Evolutionary conservation across 2,888 invertebrate species (phyloP), one percentile per base, ranked within the genome.

Genomic region (Pseudococcus jackbeardsleyi): DNA sequence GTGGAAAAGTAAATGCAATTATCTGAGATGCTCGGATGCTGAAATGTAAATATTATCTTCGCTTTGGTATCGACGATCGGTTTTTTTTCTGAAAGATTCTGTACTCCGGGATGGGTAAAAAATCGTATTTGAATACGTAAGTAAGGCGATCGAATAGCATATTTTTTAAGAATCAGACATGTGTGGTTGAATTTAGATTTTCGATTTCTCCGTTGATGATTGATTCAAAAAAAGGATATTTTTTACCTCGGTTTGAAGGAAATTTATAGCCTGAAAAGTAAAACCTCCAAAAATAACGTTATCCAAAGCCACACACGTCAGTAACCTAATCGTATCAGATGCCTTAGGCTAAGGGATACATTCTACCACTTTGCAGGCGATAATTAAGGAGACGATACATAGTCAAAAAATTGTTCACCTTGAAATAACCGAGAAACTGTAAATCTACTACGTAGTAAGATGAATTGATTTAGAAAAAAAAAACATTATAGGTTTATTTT

Each of bases 331-430:
- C 33, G 17, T 39, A 17, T 72, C 17, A 17, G 6, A 17, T 17
- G 72, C 72, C 33, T 3, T 19, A 33, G 72, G 72, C 72, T 26
- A 72, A 72, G 17, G 72, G 33, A 72, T 72, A 72, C 72, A 72
- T 72, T 72, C 72, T 72, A 72, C 72, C 72, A 33, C 33, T 72
- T 33, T 33, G 33, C 72, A 72, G 72, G 72, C 72, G 33, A 72
- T 72, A 72, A 72, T 72, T 72, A 72, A 33, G 72, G 26, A 33
- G 33, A 72, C 72, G 72, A 33, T 72, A 72, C 33, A 12, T 33
- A 33, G 72, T 72, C 33, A 15, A 72, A 33, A 33, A 26, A 33
- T 33, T 33, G 72, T 33, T 72, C 72, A 72, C 72, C 72, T 72
- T 72, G 72, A 72, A 72, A 72, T 39, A 33, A 9, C 26, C 64